phyloP scores from a whole-genome alignment of 2,797 vertebrate genomes.

The Hemibagrus guttatus region DNA sequence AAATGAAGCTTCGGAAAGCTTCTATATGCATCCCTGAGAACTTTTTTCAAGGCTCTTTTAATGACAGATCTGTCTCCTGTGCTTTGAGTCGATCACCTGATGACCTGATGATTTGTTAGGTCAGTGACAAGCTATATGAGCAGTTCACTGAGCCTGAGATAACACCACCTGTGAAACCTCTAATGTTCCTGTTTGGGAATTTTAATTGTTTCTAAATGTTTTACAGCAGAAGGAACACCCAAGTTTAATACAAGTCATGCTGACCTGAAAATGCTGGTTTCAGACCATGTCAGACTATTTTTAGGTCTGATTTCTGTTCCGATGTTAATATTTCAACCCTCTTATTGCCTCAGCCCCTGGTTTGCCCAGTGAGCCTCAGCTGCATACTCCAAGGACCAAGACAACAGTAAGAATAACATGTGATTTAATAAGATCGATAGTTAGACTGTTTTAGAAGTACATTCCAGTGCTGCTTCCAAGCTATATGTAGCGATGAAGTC shows the following conservation, averaged over 20 bases:
- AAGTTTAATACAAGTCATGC: neutral
- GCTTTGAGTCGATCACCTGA: neutral
- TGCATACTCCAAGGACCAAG: no score
- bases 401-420: neutral
- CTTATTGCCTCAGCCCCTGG: neutral
- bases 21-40: neutral
- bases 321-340: neutral
- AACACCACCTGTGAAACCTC: neutral
- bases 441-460: neutral
- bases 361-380: neutral
- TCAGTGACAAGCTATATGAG: neutral
- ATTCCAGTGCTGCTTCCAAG: neutral
- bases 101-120: neutral
- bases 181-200: neutral
- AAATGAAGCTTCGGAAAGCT: neutral
- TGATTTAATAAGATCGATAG: neutral
- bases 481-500: neutral
- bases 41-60: neutral
- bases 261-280: neutral
- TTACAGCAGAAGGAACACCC: constrained; percentile 9
- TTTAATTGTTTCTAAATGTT: neutral
- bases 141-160: no score
- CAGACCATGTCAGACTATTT: neutral
- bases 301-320: neutral
- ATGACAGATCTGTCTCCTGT: neutral